phyloP scores from a whole-genome alignment of 2,113 vertebrate genomes.

The Strigops habroptila region DNA sequence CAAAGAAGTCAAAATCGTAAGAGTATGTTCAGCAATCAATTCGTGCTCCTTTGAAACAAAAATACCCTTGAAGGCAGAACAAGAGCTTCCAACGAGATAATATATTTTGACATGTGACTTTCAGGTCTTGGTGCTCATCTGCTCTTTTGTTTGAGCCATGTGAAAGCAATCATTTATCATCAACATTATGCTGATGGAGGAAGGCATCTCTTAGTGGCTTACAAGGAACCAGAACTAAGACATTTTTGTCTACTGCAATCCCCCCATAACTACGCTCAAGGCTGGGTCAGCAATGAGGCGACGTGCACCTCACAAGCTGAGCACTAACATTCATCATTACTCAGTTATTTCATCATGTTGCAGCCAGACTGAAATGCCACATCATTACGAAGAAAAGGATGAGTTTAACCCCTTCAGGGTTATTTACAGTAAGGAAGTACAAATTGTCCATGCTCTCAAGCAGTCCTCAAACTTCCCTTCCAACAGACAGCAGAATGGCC shows the following conservation, averaged over 20 bases:
- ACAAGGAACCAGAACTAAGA: neutral
- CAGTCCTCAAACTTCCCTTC: neutral
- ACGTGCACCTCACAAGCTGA: neutral
- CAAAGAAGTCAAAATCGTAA: neutral
- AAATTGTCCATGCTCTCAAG: neutral
- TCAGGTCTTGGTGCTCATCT: neutral
- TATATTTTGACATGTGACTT: neutral
- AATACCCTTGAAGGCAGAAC: neutral
- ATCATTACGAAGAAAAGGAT: neutral
- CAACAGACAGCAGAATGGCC: neutral
- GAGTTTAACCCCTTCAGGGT: constrained; percentile 12
- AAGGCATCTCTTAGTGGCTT: neutral
- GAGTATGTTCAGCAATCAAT: neutral
- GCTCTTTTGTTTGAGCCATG: neutral
- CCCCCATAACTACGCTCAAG: neutral
- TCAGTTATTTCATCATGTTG: neutral
- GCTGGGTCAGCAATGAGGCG: neutral
- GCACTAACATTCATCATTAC: neutral
- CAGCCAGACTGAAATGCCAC: neutral
- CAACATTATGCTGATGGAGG: neutral
- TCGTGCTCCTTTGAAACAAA: neutral
- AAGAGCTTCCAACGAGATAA: neutral
- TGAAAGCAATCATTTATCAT: neutral
- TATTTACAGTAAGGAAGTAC: neutral
- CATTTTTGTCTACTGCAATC: neutral